phyloP scores from a whole-genome alignment of 2,888 invertebrate species.

The Odontocolon sp. region DNA sequence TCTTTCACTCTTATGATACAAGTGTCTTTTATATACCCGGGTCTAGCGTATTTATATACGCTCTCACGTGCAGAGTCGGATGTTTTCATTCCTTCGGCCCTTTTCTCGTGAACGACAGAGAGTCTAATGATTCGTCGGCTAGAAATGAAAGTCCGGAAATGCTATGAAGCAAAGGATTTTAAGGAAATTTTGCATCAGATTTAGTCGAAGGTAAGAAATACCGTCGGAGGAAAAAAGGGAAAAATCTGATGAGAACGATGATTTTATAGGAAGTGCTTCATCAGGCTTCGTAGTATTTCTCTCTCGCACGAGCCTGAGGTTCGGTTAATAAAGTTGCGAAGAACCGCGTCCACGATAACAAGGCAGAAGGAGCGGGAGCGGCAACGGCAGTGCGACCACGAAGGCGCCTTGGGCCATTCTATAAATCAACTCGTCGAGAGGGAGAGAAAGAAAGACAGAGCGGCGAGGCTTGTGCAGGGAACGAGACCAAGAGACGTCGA shows the following conservation, averaged over 20 bases:
- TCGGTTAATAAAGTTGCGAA: conserved; percentile 71
- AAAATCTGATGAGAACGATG: background rate
- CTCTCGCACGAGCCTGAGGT: conserved; percentile 57
- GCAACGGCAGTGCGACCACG: conserved; percentile 60
- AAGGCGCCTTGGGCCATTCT: conserved; percentile 66
- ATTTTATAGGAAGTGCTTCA: conserved; percentile 54
- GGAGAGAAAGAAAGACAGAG: conserved; percentile 46
- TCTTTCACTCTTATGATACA: background rate
- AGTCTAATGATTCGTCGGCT: background rate
- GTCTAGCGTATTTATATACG: background rate
- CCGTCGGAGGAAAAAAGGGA: background rate
- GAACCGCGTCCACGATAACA: conserved; percentile 68
- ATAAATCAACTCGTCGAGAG: conserved; percentile 68
- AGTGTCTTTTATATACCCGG: background rate
- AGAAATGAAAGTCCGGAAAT: background rate
- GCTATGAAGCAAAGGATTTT: background rate
- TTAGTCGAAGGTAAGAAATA: background rate
- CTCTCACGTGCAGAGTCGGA: conserved; percentile 23
- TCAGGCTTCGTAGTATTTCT: conserved; percentile 52
- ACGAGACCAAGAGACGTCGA: background rate
- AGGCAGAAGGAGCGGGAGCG: conserved; percentile 60
- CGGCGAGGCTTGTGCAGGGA: background rate
- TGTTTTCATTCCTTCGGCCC: conserved; percentile 25
- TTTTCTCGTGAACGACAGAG: conserved; percentile 13
- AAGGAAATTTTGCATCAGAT: background rate